Percentiles rank a stretch among this genome's conserved stretches.
Evolutionary conservation across 2,888 invertebrate genomes (phyloP).

Genomic region (Ophion obscuratus): DNA sequence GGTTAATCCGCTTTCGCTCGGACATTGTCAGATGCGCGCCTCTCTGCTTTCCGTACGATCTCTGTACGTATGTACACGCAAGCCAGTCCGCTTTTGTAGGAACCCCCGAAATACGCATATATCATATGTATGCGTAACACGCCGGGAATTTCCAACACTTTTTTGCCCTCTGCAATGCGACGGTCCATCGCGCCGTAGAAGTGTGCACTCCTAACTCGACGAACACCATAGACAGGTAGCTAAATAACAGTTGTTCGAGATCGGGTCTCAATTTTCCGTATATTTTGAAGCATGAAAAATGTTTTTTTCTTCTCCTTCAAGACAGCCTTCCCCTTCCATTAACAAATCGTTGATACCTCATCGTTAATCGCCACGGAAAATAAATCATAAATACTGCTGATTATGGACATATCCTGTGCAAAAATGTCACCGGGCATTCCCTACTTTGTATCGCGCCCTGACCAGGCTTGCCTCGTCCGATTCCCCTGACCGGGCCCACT

Average conservation of each 20-base stretch:
- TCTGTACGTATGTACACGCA: background rate
- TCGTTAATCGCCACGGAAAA: background rate
- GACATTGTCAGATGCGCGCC: slow-evolving; percentile 55
- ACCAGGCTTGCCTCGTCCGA: too few relatives aligned
- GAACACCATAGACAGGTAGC: background rate
- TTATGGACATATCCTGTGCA: too few relatives aligned
- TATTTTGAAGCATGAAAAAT: background rate
- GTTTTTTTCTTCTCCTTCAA: background rate
- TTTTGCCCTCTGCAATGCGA: background rate
- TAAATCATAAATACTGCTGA: too few relatives aligned
- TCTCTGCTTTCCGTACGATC: slow-evolving; percentile 1
- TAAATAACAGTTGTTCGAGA: background rate
- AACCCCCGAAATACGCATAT: background rate
- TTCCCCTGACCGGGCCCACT: too few relatives aligned
- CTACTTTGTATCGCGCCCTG: too few relatives aligned
- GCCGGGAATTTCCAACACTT: background rate
- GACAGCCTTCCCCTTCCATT: background rate
- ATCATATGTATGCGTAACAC: background rate
- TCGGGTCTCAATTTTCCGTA: background rate
- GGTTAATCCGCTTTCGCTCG: slow-evolving; percentile 52
- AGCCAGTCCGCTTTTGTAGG: background rate
- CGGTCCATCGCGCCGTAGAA: background rate
- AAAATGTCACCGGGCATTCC: too few relatives aligned
- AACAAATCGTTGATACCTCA: background rate
- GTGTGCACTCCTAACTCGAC: background rate